Conservation (phyloP, 2,888 invertebrate genomes). For the Acrobasis repandana region DNA sequence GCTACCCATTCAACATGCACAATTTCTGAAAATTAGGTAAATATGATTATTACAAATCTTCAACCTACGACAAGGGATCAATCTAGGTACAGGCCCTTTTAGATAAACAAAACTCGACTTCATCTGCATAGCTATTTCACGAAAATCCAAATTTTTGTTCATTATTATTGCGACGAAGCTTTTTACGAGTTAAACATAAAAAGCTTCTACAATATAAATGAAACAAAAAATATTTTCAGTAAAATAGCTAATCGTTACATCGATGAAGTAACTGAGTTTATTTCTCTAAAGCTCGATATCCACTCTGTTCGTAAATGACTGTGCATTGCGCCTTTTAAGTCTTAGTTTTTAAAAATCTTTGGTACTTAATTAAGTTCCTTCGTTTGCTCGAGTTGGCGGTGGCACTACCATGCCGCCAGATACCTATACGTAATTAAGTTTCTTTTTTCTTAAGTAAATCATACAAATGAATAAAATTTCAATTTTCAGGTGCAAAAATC, state of each 20-base stretch:
- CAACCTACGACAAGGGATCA: conserved; percentile 40
- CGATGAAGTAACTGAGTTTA: not conserved
- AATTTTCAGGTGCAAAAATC: no score
- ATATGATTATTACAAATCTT: conserved; percentile 41
- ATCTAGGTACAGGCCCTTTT: conserved; percentile 1
- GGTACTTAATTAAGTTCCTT: no score
- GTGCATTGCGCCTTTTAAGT: not conserved
- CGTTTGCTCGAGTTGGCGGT: no score
- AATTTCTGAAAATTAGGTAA: conserved; percentile 58
- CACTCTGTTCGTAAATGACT: not conserved
- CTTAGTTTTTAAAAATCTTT: no score
- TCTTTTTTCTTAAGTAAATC: no score
- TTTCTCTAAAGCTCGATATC: not conserved
- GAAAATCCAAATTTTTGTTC: not conserved
- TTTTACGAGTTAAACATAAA: not conserved
- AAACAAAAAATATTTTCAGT: not conserved
- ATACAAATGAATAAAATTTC: no score
- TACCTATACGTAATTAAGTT: no score
- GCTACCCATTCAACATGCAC: conserved; percentile 71
- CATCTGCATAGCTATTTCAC: not conserved
- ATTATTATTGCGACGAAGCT: not conserved
- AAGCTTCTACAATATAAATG: not conserved
- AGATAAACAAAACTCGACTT: conserved; percentile 23
- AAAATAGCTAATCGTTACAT: not conserved
- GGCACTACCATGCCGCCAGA: no score